Base-by-base conservation (phyloP, 2,797 vertebrate genomes). In the Fistularia commersonii region DNA sequence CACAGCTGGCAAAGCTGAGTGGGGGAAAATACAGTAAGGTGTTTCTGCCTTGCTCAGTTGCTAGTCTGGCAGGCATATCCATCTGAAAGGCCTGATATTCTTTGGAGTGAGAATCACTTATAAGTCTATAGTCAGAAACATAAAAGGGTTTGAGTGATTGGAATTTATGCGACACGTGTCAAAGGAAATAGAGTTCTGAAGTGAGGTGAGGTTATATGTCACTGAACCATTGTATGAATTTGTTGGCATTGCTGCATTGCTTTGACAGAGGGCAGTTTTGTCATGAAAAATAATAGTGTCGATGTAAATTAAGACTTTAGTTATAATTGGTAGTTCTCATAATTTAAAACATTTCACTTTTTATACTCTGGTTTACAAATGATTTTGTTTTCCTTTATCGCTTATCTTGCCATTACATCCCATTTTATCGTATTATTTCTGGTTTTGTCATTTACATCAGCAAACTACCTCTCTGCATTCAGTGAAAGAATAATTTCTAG, bases 1-100 rank as follows among this genome's bases (percentile, higher is more conserved):
- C 70, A 57, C 74, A 76, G 77, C 68, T 79, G 77, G 64, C 58
- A 74, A 48, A 40, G 63, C 31, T 13, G 53, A 52, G 54, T 13
- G 13, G 14, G 41, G 56, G 44, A 54, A 65, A 51, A 67, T 48
- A 59, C 63, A 66, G 60, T 49, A 43, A 43, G 37, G 33, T 13
- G 0, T 8, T 67, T 61, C 54, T 35, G 65, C 33, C 48, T 5
- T 33, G 53, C 55, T 73, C 72, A 71, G 71, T 76, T 81, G 65
- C 64, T 44, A 56, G 51, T 42, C 53, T 31, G 53, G 13, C 53
- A 41, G 41, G 54, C 54, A 56, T 42, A 41, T 33, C 37, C 48
- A 39, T 48, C 23, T 41, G 36, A 33, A 53, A 11, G 48, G 45
- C 45, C n/a, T 41, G 38, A 34, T 11, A 41, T 35, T 37, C 14